phyloP scores from a whole-genome alignment of 2,888 invertebrate genomes.

The Himalopsyche tibetana region DNA sequence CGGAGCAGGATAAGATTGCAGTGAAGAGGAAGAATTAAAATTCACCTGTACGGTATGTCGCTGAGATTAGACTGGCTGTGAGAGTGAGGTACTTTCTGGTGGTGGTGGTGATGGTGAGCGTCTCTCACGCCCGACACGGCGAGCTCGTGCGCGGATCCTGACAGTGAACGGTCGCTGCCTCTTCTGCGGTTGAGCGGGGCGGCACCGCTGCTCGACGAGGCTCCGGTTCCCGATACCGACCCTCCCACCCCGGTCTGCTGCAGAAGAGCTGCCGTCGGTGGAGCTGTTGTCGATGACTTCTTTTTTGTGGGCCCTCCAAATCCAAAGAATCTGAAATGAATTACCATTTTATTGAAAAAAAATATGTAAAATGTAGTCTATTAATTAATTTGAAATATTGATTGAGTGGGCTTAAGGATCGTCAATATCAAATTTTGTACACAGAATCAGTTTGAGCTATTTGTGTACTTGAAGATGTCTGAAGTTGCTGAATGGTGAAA shows the following conservation, averaged over 20 bases:
- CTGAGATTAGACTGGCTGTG: constrained; percentile 94
- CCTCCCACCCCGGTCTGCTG: constrained; percentile 70
- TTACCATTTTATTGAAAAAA: not conserved
- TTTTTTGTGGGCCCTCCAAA: constrained; percentile 93
- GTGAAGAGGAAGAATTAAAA: not conserved
- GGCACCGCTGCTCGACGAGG: constrained; percentile 68
- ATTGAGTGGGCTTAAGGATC: no score
- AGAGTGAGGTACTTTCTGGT: constrained; percentile 86
- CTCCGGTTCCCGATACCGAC: constrained; percentile 69
- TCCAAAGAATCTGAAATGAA: constrained; percentile 85
- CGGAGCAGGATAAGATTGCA: no score
- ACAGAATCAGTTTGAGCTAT: no score
- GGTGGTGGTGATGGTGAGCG: constrained; percentile 69
- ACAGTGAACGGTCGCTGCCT: constrained; percentile 90
- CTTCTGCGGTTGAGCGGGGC: constrained; percentile 79
- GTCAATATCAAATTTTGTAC: no score
- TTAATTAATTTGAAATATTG: no score
- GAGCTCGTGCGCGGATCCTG: constrained; percentile 89
- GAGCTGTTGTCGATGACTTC: constrained; percentile 80
- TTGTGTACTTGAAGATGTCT: no score
- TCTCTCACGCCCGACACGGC: constrained; percentile 84
- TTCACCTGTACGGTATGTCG: constrained; percentile 88
- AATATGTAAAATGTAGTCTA: no score
- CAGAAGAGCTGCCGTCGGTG: constrained; percentile 73
- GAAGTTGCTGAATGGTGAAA: no score